Percentiles rank a stretch among this genome's conserved stretches.
Evolutionary conservation across 2,888 invertebrate species (phyloP).

Genomic region (Cantharis nigra): DNA sequence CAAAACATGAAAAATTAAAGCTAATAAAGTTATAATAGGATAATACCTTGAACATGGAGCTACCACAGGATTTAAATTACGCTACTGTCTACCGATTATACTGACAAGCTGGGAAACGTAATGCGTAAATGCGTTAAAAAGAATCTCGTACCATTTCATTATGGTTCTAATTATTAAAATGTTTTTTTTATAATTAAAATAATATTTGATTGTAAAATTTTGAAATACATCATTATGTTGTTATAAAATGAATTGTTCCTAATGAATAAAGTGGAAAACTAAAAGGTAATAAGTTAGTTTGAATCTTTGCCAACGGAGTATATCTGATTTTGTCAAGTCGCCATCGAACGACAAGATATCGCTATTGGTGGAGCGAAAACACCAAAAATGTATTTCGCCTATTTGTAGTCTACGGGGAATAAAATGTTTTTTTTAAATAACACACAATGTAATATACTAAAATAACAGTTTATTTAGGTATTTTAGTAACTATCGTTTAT

Average conservation of each 20-base stretch:
- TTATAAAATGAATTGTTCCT: background rate
- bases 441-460: constrained; percentile 11
- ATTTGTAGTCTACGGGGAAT: background rate
- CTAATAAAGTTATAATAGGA: too few species aligned
- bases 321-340: background rate
- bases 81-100: too few species aligned
- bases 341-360: background rate
- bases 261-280: background rate
- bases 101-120: too few species aligned
- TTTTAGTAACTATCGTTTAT: constrained; percentile 1
- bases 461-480: constrained; percentile 26
- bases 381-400: background rate
- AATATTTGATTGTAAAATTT: too few species aligned
- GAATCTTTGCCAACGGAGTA: background rate
- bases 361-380: background rate
- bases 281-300: background rate
- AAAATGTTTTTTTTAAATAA: background rate
- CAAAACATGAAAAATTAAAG: too few species aligned
- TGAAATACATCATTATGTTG: too few species aligned
- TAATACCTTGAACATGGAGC: too few species aligned
- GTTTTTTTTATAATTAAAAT: too few species aligned
- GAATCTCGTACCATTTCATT: too few species aligned
- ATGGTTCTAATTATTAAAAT: too few species aligned
- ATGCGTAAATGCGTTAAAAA: too few species aligned
- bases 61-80: too few species aligned